Percentiles rank a stretch among this genome's conserved stretches.
Conservation (phyloP, 1,140 invertebrate species). For the Holotrichia oblita region DNA sequence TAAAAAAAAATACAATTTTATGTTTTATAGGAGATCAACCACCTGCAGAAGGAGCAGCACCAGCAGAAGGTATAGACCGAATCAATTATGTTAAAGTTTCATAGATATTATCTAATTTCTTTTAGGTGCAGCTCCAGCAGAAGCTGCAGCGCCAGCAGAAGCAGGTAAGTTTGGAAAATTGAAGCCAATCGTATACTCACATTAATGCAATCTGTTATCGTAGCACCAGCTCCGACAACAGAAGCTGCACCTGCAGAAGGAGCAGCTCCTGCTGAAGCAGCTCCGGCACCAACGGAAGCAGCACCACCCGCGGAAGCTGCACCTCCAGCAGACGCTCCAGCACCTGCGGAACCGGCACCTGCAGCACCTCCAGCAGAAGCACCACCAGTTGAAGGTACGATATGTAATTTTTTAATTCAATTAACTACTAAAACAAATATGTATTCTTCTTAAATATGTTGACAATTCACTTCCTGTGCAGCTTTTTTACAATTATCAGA, state of each 20-base stretch:
- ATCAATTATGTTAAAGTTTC: constrained; percentile 47
- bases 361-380: constrained; percentile 46
- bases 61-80: constrained; percentile 43
- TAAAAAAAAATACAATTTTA: too few relatives aligned
- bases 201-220: too few relatives aligned
- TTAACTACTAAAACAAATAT: too few relatives aligned
- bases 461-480: too few relatives aligned
- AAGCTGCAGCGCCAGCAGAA: constrained; percentile 57
- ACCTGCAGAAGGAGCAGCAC: too few relatives aligned
- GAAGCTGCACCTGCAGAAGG: constrained; percentile 44
- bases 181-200: too few relatives aligned
- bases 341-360: constrained; percentile 41
- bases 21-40: too few relatives aligned
- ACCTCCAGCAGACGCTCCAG: constrained; percentile 44
- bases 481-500: too few relatives aligned
- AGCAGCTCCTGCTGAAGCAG: constrained; percentile 38
- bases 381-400: constrained; percentile 43
- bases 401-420: not conserved
- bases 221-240: not conserved
- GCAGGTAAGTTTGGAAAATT: constrained; percentile 53
- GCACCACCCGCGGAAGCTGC: constrained; percentile 39
- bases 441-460: too few relatives aligned
- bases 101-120: constrained; percentile 54
- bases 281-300: constrained; percentile 26
- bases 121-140: constrained; percentile 49